These are phyloP conservation scores for Lydus trimaculatus DNA, from an alignment of 2,888 invertebrate genomes.

Conservation along the genomic window DNA sequence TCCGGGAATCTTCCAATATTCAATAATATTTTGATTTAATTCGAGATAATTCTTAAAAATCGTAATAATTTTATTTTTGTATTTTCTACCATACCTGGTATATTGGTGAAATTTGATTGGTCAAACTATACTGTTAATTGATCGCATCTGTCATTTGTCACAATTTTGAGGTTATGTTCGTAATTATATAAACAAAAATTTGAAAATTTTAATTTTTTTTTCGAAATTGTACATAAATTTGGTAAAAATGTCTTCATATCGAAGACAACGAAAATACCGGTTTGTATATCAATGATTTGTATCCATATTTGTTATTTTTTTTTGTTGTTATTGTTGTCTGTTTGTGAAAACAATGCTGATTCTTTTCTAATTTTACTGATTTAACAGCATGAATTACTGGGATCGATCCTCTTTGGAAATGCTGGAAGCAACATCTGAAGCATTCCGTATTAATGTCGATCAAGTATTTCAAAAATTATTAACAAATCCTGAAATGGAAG, in stretches of 20 bases:
- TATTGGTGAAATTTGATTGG: neutral
- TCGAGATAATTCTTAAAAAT: no score
- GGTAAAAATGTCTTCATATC: constrained; percentile 20
- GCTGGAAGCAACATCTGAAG: constrained; percentile 48
- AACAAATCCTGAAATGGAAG: constrained; percentile 41
- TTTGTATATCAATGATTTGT: neutral
- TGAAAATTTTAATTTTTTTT: constrained; percentile 6
- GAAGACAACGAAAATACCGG: constrained; percentile 23
- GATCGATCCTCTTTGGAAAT: constrained; percentile 25
- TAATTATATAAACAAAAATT: constrained; percentile 24
- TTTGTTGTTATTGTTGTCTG: neutral
- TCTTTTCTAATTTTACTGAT: neutral
- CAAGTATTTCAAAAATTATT: constrained; percentile 49
- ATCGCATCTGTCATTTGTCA: neutral
- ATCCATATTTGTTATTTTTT: neutral
- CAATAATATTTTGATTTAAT: no score
- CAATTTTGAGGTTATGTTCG: constrained; percentile 15
- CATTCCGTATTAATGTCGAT: constrained; percentile 50
- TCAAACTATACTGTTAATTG: neutral
- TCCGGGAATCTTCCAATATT: no score
- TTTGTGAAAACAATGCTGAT: neutral
- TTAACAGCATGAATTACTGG: constrained; percentile 17
- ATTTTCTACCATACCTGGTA: neutral
- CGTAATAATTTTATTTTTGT: no score
- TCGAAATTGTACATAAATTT: neutral